Conservation (phyloP, 37 sponge, comb jelly and placozoan species). For the Halichondria panicea region DNA sequence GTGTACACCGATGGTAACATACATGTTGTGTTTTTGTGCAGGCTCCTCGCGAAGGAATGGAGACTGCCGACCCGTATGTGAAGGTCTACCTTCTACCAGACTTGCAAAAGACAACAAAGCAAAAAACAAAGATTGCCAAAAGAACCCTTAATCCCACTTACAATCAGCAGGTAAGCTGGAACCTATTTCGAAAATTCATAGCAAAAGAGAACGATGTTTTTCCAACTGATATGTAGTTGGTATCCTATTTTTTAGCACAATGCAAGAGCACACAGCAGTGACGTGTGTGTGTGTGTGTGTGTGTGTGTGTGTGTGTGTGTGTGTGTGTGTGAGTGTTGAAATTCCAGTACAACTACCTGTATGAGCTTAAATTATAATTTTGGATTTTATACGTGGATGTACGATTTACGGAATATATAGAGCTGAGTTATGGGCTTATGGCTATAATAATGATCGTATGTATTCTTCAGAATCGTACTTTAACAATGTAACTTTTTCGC, state of each 20-base stretch:
- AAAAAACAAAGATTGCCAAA: slow-evolving; percentile 70
- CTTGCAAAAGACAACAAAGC: slow-evolving; percentile 62
- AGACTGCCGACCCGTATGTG: slow-evolving; percentile 73
- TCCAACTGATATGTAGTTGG: too few relatives aligned
- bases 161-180: slow-evolving; percentile 73
- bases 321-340: not conserved
- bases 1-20: too few relatives aligned
- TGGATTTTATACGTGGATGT: not conserved
- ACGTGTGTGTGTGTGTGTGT: not conserved
- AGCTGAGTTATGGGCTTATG: slow-evolving; percentile 1
- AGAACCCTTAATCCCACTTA: slow-evolving; percentile 84
- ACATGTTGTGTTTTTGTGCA: slow-evolving; percentile 1
- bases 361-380: not conserved
- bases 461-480: too few relatives aligned
- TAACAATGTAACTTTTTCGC: too few relatives aligned
- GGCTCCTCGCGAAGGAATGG: slow-evolving; percentile 53
- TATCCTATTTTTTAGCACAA: not conserved
- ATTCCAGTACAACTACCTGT: not conserved
- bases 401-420: not conserved
- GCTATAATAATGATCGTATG: too few relatives aligned
- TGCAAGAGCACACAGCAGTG: not conserved
- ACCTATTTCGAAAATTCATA: not conserved
- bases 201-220: not conserved
- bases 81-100: slow-evolving; percentile 84
- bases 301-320: not conserved